Conservation (phyloP, 2,113 vertebrate genomes). For the Tretioscincus oriximinensis region DNA sequence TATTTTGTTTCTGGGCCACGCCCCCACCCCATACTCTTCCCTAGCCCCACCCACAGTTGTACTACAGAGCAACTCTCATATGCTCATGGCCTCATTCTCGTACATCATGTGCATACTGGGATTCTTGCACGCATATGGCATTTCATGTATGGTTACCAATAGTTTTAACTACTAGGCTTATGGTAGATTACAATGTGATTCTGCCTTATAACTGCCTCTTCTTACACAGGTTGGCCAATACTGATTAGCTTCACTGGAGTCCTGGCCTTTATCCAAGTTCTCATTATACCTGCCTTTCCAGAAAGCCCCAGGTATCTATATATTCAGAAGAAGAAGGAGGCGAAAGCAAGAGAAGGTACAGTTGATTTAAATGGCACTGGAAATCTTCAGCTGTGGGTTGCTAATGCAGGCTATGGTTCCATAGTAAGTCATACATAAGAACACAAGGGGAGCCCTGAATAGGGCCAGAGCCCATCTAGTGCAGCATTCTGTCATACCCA, state of each 20-base stretch:
- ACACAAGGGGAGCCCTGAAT: no score
- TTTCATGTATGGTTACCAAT: neutral
- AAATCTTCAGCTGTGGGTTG: neutral
- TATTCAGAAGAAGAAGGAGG: conserved; percentile 79
- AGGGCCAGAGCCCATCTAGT: no score
- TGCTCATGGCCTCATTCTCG: neutral
- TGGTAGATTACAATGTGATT: no score
- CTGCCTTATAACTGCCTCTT: fast-evolving
- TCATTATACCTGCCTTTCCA: conserved; percentile 84
- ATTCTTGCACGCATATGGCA: neutral
- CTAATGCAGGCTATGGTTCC: no score
- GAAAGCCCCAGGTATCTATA: conserved; percentile 91
- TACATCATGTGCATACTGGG: neutral
- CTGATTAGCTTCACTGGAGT: conserved; percentile 84
- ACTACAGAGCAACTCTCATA: neutral
- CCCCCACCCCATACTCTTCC: no score
- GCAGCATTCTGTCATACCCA: no score
- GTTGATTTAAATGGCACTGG: neutral
- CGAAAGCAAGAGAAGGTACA: conserved; percentile 76
- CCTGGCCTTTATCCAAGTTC: conserved; percentile 79
- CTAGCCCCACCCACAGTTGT: no score
- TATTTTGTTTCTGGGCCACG: no score
- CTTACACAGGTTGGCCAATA: conserved; percentile 84
- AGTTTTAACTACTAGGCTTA: neutral
- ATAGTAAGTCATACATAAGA: no score